Base-by-base conservation (phyloP, 2,113 vertebrate genomes). In the Ciconia stormi region DNA sequence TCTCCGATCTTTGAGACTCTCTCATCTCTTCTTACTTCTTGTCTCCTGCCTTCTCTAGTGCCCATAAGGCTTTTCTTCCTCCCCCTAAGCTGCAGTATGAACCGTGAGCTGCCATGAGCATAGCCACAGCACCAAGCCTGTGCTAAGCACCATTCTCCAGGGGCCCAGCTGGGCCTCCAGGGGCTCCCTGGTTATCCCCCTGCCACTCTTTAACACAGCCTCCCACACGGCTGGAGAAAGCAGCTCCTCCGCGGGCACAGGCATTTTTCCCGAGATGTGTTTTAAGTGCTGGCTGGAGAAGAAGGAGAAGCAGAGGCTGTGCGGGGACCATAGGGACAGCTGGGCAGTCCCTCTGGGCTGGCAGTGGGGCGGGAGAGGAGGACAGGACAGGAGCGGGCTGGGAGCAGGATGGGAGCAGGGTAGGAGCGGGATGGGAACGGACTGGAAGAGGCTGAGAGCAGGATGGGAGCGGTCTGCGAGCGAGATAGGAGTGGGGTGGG, bases 401-500 rank as follows among this genome's bases (percentile, higher is more conserved):
- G 32, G 46, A 85, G 25, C 4, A 6, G 34, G 65, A 3, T 7
- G 29, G 29, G 27, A 56, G 55, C 9, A 8, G 29, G 65, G 2
- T 8, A 29, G 29, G 27, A 58, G 65, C 6, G 5, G 13, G 18
- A 1, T 7, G 34, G 23, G 27, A 26, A 26, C 6, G 2, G 20
- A 7, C 0, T 7, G 40, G 32, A 19, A 52, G 59, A 1, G 12
- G 32, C 4, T 7, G 21, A 10, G 32, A 42, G 20, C 6, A 1
- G 52, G 16, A 1, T 9, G 6, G 18, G 50, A 42, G 11, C 1
- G 6, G 42, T 20, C 11, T 34, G 17, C 11, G 30, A 14, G 10
- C 2, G 4, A 16, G 29, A 1, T 27, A 7, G 8, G 25, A 44
- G 29, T 3, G 2, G 42, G 11, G 2, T 23, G 49, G 9, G 9